Base-by-base conservation (phyloP, 2,888 invertebrate genomes). In the Ceraclea dissimilis region DNA sequence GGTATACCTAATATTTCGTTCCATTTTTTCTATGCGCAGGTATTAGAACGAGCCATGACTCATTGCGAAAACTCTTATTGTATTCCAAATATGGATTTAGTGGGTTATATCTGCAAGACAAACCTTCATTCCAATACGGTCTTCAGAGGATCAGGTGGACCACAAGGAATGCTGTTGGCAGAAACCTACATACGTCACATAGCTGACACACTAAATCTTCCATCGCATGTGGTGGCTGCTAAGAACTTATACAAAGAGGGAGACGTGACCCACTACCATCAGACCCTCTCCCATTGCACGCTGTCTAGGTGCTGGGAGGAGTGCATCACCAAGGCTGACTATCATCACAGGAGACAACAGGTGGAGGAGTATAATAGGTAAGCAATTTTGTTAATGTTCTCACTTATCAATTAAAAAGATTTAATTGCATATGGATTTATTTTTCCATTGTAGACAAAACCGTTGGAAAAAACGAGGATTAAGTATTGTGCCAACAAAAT, bases 61-160 rank as follows among this genome's bases (percentile, higher is more conserved):
- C 91, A 91, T 67, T 83, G 85, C 63, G 87, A 89, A 71, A 94
- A 93, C 69, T 80, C 88, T 0, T 96, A 95, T 70, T 81, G 81
- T 62, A 83, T 94, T 61, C 88, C 88, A 0, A 84, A 86, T 63
- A 78, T 84, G 0, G 79, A 82, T 61, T 82, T 90, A 0, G 79
- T 75, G 11, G 90, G 90, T 0, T 82, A 82, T 66, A 75, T 84
- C 11, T 96, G 95, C 67, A 87, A 82, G 71, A 97, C 96, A 0
- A 94, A 97, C 75, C 70, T 92, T 51, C 86, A 93, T 0, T 93
- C 93, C 0, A 93, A 93, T 68, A 96, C 95, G 0, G 95, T 95
- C 0, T 96, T 94, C 67, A 78, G 96, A 64, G 93, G 93, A 1
- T 94, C 93, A 66, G 94, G 94, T 6, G 92, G 86, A 0, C 94